Evolutionary conservation across 2,888 invertebrate genomes (phyloP), one percentile per base, ranked within the genome.

Genomic region (Piscicola geometra): DNA sequence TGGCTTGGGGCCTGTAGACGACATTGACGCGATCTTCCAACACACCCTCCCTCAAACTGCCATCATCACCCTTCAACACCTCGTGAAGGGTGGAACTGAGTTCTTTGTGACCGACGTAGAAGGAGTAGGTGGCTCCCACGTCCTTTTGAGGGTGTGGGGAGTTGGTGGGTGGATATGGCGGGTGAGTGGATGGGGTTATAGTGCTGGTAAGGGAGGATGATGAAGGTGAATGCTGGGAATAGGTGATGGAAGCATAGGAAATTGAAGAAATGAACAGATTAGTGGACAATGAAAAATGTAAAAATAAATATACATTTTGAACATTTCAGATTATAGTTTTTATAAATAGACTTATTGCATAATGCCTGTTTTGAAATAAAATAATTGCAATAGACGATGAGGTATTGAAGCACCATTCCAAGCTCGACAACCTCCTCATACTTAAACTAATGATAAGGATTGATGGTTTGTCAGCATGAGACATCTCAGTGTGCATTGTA

Each of bases 1-100:
- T 90, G 0, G 99, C 97, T 87, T 99, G 96, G 75, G 97, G 95
- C 83, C 97, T 94, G 85, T 96, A 99, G 73, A 96, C 88, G 80
- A 99, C 25, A 56, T 25, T 21, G 15, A 56, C 60, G 3, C n/a
- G 9, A 3, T n/a, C 60, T 21, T 56, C 60, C 60, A 56, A 21
- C 12, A 56, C n/a, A 3, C 60, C 60, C n/a, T 56, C 60, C 25
- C n/a, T 56, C 60, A 56, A 18, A 5, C n/a, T 25, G 3, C 60
- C 60, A 56, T 56, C 25, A 25, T 56, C 60, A 9, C n/a, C 60
- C 60, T 56, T 56, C 60, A 56, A 25, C 3, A n/a, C 60, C 60
- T 56, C 60, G n/a, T 15, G n/a, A 9, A 56, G 60, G 21, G 60
- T 56, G 21, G 5, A 3, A 18, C 15, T 15, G 15, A 56, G n/a